Conservation (phyloP, 2,888 invertebrate species). For the Meloe dianella region DNA sequence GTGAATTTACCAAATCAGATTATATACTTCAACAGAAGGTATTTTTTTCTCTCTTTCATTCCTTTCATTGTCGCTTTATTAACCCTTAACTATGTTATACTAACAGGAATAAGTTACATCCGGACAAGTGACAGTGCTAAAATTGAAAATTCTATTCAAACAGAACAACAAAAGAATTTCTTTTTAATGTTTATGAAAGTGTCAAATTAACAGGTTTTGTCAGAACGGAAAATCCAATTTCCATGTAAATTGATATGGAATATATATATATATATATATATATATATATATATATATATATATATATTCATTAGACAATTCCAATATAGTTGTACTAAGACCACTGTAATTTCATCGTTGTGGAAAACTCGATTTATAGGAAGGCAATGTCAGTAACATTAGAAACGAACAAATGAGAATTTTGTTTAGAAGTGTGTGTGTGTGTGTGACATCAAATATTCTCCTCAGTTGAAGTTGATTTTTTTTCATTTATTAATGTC, state of each 20-base stretch:
- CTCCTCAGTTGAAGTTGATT: background rate
- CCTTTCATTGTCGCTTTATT: slow-evolving; percentile 13
- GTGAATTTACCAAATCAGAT: slow-evolving; percentile 19
- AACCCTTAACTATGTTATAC: slow-evolving; percentile 10
- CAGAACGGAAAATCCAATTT: slow-evolving; percentile 8
- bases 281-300: background rate
- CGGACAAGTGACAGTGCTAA: background rate
- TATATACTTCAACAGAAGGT: slow-evolving; percentile 9
- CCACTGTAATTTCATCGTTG: background rate
- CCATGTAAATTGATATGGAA: slow-evolving; percentile 9
- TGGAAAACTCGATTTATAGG: background rate
- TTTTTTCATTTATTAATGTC: background rate
- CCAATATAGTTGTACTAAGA: background rate
- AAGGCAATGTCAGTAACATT: background rate
- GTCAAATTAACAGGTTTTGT: background rate
- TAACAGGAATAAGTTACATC: slow-evolving; percentile 11
- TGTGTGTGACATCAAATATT: background rate
- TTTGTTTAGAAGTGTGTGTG: no score
- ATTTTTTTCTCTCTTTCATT: background rate
- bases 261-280: background rate
- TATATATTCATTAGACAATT: background rate
- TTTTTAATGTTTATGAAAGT: background rate
- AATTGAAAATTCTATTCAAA: background rate
- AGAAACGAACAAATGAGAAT: background rate
- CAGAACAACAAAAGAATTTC: background rate